A percentile compares a stretch with the other conserved stretches of the same genome.
Evolutionary conservation across 2,113 vertebrate genomes (phyloP).

Genomic region (Osmerus mordax): DNA sequence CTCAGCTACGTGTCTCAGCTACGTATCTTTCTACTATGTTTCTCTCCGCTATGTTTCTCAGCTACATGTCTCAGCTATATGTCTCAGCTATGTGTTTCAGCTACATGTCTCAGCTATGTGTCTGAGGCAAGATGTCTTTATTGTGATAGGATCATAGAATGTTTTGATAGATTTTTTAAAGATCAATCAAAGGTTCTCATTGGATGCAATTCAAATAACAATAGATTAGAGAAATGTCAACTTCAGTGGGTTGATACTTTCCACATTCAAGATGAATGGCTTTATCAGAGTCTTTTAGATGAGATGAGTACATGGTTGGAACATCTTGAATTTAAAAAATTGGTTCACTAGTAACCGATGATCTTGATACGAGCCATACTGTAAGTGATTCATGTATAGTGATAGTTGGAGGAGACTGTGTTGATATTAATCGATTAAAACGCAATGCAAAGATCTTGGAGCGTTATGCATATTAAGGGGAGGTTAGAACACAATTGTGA

Average conservation of each 20-base stretch:
- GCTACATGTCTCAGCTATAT: no score
- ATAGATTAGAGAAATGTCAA: conserved; percentile 7
- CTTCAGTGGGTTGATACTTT: background rate
- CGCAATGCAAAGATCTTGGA: conserved; percentile 27
- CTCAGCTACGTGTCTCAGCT: no score
- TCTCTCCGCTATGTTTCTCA: no score
- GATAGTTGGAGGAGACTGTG: conserved; percentile 4
- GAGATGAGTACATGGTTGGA: background rate
- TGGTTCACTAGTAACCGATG: background rate
- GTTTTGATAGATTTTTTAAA: no score
- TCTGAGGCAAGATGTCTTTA: no score
- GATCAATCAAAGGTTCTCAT: background rate
- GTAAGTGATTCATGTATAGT: background rate
- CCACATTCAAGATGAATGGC: background rate
- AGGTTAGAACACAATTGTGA: conserved; percentile 31
- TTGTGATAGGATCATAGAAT: no score
- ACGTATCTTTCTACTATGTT: no score
- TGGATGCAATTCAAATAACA: conserved; percentile 1
- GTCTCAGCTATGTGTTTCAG: no score
- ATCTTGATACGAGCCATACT: background rate
- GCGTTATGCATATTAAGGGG: conserved; percentile 7
- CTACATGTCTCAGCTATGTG: no score
- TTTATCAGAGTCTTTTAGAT: background rate
- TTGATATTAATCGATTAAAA: conserved; percentile 48
- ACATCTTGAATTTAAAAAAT: background rate